These are phyloP conservation scores for Dicyrtoma fusca DNA, from an alignment of 2,888 invertebrate species.

Conservation along the genomic window DNA sequence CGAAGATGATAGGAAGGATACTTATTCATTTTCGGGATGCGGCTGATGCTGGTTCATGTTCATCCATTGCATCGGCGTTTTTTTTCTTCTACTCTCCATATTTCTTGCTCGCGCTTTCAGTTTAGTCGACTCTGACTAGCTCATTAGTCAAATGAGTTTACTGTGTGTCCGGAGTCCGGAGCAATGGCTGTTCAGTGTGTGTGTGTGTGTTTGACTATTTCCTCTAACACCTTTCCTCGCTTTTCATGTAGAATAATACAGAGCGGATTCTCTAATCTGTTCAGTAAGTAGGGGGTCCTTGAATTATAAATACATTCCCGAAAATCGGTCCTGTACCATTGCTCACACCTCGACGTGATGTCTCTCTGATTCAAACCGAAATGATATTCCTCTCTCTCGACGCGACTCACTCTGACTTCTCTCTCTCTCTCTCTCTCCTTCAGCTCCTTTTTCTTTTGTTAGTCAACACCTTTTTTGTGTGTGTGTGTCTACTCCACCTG, in stretches of 20 bases:
- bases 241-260: slow-evolving; percentile 31
- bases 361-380: slow-evolving; percentile 42
- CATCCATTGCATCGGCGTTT: slow-evolving; percentile 37
- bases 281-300: slow-evolving; percentile 41
- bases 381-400: slow-evolving; percentile 38
- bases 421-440: slow-evolving; percentile 14
- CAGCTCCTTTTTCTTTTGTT: slow-evolving; percentile 14
- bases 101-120: slow-evolving; percentile 34
- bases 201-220: slow-evolving; percentile 12
- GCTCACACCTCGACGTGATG: slow-evolving; percentile 42
- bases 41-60: slow-evolving; percentile 41
- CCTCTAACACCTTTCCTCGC: slow-evolving; percentile 23
- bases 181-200: slow-evolving; percentile 9
- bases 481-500: slow-evolving; percentile 20
- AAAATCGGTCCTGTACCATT: slow-evolving; percentile 43
- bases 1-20: slow-evolving; percentile 30
- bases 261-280: slow-evolving; percentile 40
- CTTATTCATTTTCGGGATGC: no score
- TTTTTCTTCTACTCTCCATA: slow-evolving; percentile 27
- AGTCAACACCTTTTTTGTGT: slow-evolving; percentile 35
- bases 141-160: slow-evolving; percentile 53
- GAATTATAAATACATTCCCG: slow-evolving; percentile 41
- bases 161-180: slow-evolving; percentile 28
- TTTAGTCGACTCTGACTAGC: slow-evolving; percentile 42
- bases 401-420: slow-evolving; percentile 2